Base-by-base conservation (phyloP, 2,888 invertebrate genomes). In the Drosophila koepferae region DNA sequence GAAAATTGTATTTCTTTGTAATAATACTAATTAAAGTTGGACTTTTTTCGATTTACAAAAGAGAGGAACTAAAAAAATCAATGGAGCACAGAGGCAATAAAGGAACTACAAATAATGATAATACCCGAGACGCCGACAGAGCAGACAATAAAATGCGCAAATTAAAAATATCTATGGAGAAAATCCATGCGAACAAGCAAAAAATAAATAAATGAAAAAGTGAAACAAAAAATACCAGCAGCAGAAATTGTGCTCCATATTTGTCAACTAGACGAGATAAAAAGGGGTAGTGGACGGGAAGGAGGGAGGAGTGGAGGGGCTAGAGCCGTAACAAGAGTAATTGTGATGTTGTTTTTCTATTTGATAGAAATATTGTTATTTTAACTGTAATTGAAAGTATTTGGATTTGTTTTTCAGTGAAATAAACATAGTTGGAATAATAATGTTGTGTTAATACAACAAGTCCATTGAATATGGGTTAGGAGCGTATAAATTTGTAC, bases 1-100 rank as follows among this genome's bases (percentile, higher is more conserved):
- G 74, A 88, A 89, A 68, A 85, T 89, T 85, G 86, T 88, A 85
- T 86, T 85, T 75, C 63, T 82, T 87, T 72, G 82, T 84, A 86
- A 86, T 76, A 76, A 85, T 78, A 87, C 88, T 85, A 89, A 85
- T 85, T 85, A 87, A 82, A 82, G 74, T 80, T 72, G 63, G 61
- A 51, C 48, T 66, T 63, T 70, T 55, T 65, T 68, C 63, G 62
- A 74, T 70, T 81, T 69, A 58, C 44, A 69, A 60, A 65, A 76
- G 64, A 62, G 63, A 44, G 34, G 43, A 20, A 38, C n/a, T 41
- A 63, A 60, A 62, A 63, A 86, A 81, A 86, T 83, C 89, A 83
- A 89, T 89, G 66, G 63, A 70, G 56, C 77, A 71, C 60, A 55
- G 60, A 58, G 54, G 64, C 71, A 67, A 80, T 67, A 63, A 77